phyloP scores from a whole-genome alignment of 1,140 invertebrate genomes.

The Drosophila micromelanica region DNA sequence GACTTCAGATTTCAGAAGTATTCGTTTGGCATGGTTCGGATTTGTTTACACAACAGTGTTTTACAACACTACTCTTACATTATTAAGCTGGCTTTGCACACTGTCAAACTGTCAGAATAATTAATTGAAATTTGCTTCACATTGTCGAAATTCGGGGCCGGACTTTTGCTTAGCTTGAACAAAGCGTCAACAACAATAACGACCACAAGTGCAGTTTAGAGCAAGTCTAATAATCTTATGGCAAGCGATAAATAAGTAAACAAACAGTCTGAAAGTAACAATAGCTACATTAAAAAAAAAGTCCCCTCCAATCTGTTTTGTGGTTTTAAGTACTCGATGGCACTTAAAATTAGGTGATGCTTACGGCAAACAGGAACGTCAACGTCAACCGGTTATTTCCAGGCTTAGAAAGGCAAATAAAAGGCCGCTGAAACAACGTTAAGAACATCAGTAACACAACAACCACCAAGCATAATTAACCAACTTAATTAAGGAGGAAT shows the following conservation, averaged over 20 bases:
- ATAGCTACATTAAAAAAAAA: constrained; percentile 14
- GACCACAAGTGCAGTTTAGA: background rate
- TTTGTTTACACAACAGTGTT: background rate
- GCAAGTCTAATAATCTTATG: constrained; percentile 11
- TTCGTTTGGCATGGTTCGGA: background rate
- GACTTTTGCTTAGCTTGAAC: background rate
- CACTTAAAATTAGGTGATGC: constrained; percentile 19
- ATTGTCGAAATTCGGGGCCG: background rate
- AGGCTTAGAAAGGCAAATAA: constrained; percentile 11
- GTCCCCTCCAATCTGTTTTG: constrained; percentile 18
- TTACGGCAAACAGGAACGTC: constrained; percentile 22
- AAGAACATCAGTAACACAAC: constrained; percentile 7
- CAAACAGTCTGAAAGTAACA: constrained; percentile 25
- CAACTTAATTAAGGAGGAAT: background rate
- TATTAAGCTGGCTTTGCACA: background rate
- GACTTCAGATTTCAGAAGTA: background rate
- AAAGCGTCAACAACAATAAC: background rate
- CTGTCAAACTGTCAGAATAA: background rate
- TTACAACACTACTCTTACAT: background rate
- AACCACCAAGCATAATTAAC: constrained; percentile 3
- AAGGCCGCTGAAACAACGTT: constrained; percentile 8
- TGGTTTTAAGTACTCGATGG: constrained; percentile 6
- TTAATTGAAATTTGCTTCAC: background rate
- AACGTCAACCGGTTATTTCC: constrained; percentile 15
- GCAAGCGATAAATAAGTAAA: constrained; percentile 4